A percentile compares a stretch with the other conserved stretches of the same genome.
Evolutionary conservation across 2,888 invertebrate species (phyloP).

Genomic region (Ditylenchus weischeri): DNA sequence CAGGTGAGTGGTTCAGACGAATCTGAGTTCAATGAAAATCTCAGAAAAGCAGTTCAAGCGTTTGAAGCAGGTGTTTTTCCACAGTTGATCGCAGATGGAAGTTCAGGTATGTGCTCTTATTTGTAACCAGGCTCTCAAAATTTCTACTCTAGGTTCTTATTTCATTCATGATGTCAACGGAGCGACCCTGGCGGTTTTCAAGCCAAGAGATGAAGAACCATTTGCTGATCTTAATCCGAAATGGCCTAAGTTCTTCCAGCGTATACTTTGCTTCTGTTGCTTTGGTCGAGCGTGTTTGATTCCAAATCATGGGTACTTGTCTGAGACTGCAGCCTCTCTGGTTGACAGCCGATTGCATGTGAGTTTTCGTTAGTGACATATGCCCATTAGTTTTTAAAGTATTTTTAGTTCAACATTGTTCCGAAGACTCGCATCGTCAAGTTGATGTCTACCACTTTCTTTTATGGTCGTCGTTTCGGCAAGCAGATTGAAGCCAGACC

Average conservation of each 20-base stretch:
- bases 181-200: slow-evolving; percentile 85
- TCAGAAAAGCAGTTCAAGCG: slow-evolving; percentile 41
- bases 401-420: slow-evolving; percentile 78
- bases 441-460: slow-evolving; percentile 93
- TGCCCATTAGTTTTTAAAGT: neutral
- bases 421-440: slow-evolving; percentile 89
- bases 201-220: slow-evolving; percentile 99
- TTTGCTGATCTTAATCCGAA: slow-evolving; percentile 96
- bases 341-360: slow-evolving; percentile 77
- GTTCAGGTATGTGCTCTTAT: slow-evolving; percentile 34
- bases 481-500: slow-evolving; percentile 36
- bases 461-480: slow-evolving; percentile 69
- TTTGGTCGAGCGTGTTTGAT: slow-evolving; percentile 96
- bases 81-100: slow-evolving; percentile 46
- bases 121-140: neutral
- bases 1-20: slow-evolving; percentile 20
- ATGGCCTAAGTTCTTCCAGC: slow-evolving; percentile 99
- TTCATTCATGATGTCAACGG: slow-evolving; percentile 84
- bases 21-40: slow-evolving; percentile 35
- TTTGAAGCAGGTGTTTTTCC: slow-evolving; percentile 44
- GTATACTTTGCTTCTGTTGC: slow-evolving; percentile 74
- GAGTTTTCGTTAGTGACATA: neutral
- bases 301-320: slow-evolving; percentile 93
- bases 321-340: slow-evolving; percentile 96
- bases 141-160: slow-evolving; percentile 79